Conservation (phyloP, 2,113 vertebrate species). For the Seriola aureovittata region DNA sequence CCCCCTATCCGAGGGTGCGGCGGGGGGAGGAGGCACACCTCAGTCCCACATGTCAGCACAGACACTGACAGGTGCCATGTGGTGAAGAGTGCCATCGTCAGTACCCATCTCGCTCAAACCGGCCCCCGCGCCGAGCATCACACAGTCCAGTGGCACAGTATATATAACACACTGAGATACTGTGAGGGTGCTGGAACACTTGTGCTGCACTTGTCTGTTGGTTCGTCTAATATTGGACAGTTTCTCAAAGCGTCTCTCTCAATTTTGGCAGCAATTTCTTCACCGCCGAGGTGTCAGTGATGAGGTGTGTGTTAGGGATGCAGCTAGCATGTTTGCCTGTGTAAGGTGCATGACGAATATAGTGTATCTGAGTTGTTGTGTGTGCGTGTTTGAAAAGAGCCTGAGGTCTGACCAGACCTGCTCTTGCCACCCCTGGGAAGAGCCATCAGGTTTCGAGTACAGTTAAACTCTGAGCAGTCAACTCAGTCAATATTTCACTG, state of each 20-base stretch:
- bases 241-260: background rate
- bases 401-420: conserved; percentile 25
- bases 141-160: conserved; percentile 22
- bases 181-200: background rate
- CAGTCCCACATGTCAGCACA: conserved; percentile 62
- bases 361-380: background rate
- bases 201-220: conserved; percentile 37
- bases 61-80: conserved; percentile 75
- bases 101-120: conserved; percentile 66
- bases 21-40: conserved; percentile 28
- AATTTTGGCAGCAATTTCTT: conserved; percentile 33
- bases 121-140: conserved; percentile 46
- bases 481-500: conserved; percentile 53
- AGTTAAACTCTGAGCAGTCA: conserved; percentile 31
- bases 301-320: conserved; percentile 24
- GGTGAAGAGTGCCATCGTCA: conserved; percentile 59
- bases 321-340: conserved; percentile 21
- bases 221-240: conserved; percentile 20
- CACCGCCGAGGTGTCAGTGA: conserved; percentile 28
- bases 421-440: conserved; percentile 38
- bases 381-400: conserved; percentile 31
- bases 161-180: conserved; percentile 27
- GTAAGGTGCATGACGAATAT: conserved; percentile 8
- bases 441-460: conserved; percentile 42
- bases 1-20: background rate